A percentile compares a stretch with the other conserved stretches of the same genome.
phyloP scores from a whole-genome alignment of 2,113 vertebrate species.

The Philantomba maxwellii region DNA sequence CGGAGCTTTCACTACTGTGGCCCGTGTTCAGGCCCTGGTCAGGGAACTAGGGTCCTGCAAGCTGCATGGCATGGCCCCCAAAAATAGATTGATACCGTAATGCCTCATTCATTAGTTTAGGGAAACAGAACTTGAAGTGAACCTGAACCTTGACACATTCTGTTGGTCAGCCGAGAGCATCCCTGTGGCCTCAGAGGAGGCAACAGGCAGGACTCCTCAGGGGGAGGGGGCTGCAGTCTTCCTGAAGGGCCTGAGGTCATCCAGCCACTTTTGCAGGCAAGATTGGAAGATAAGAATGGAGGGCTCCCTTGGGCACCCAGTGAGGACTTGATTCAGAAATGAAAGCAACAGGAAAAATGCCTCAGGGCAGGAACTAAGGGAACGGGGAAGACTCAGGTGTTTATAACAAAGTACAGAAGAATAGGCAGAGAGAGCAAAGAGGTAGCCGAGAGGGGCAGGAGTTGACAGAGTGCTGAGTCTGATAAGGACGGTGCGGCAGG shows the following conservation, averaged over 20 bases:
- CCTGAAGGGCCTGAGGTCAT: neutral
- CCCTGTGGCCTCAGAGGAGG: neutral
- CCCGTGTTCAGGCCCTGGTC: neutral
- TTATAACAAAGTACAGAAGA: neutral
- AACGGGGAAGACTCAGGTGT: neutral
- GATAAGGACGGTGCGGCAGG: neutral
- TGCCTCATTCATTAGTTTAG: neutral
- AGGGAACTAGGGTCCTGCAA: neutral
- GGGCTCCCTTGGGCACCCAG: neutral
- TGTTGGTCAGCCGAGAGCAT: neutral
- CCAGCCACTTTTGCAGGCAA: neutral
- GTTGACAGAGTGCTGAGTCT: neutral
- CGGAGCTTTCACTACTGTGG: neutral
- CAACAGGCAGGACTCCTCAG: neutral
- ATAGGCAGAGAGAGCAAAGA: neutral
- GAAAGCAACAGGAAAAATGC: neutral
- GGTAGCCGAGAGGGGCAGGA: neutral
- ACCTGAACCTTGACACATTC: neutral
- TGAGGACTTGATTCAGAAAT: neutral
- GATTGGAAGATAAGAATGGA: neutral
- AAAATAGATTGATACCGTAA: neutral
- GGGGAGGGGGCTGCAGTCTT: rapidly evolving
- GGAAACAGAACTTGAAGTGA: neutral
- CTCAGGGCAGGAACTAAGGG: neutral
- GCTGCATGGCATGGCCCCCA: neutral